A percentile compares a stretch with the other conserved stretches of the same genome.
These are phyloP conservation scores for Arctia plantaginis DNA, from an alignment of 2,888 invertebrate species.

Conservation along the genomic window DNA sequence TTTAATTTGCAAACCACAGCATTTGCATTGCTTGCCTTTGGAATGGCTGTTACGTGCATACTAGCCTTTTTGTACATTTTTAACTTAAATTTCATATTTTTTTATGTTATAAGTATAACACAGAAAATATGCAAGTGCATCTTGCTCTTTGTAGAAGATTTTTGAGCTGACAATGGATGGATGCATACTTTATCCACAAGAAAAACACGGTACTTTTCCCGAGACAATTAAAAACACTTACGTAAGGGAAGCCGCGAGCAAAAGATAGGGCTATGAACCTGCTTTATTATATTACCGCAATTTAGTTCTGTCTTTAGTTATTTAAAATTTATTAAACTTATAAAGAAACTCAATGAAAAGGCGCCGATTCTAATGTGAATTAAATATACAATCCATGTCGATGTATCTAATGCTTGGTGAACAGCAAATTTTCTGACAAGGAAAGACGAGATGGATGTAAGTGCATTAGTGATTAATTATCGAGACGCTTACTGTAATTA, in stretches of 20 bases:
- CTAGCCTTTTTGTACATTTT: constrained; percentile 3
- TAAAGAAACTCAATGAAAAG: neutral
- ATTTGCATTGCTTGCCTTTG: constrained; percentile 43
- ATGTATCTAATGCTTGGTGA: neutral
- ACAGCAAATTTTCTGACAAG: neutral
- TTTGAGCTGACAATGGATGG: neutral
- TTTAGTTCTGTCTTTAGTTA: neutral
- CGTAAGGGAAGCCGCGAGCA: neutral
- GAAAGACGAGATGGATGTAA: neutral
- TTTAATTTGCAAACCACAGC: constrained; percentile 53
- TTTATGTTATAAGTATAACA: too few species aligned
- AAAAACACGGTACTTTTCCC: neutral
- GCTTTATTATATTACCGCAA: neutral
- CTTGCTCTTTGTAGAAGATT: neutral
- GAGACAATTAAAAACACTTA: neutral
- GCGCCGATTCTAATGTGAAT: neutral
- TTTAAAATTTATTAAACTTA: neutral
- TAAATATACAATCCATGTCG: neutral
- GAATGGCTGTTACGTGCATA: constrained; percentile 29
- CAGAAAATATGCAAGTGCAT: neutral
- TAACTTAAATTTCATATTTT: neutral
- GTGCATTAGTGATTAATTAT: neutral
- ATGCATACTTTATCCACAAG: neutral
- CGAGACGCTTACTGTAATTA: neutral
- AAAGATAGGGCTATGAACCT: too few species aligned